A percentile compares a stretch with the other conserved stretches of the same genome.
phyloP scores from a whole-genome alignment of 2,888 invertebrate species.

The Mesodorylaimus sp. region DNA sequence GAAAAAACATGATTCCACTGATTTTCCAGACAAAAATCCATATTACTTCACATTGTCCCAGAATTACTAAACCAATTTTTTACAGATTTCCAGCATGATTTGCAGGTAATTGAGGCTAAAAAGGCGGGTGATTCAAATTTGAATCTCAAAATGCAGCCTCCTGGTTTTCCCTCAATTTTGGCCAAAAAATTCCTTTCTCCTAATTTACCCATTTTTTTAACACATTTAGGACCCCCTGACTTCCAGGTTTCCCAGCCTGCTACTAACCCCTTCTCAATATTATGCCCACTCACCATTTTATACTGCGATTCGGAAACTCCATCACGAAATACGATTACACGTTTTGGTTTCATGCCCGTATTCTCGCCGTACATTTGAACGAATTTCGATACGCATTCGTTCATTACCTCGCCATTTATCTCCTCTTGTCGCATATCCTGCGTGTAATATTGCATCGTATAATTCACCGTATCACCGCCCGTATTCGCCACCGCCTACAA shows the following conservation, averaged over 20 bases:
- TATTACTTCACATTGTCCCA: too few species aligned
- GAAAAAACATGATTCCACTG: too few species aligned
- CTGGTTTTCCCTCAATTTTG: too few species aligned
- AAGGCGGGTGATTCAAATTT: too few species aligned
- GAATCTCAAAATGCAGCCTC: too few species aligned
- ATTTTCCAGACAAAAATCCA: too few species aligned
- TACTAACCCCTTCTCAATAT: neutral
- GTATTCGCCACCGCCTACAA: neutral
- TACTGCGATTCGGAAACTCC: constrained; percentile 4
- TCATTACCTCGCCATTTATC: neutral
- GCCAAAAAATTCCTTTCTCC: too few species aligned
- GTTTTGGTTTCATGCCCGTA: neutral
- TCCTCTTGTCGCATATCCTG: constrained; percentile 1
- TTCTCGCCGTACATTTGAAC: neutral
- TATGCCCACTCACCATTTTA: neutral
- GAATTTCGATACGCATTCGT: neutral
- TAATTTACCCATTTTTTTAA: neutral
- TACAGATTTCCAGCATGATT: too few species aligned
- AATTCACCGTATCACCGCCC: neutral
- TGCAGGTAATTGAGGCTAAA: too few species aligned
- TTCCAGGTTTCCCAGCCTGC: neutral
- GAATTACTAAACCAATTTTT: too few species aligned
- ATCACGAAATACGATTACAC: neutral
- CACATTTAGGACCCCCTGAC: neutral
- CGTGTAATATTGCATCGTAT: neutral